Evolutionary conservation across 2,797 vertebrate species (phyloP), one percentile per base, ranked within the genome.

Genomic region (Anableps anableps): DNA sequence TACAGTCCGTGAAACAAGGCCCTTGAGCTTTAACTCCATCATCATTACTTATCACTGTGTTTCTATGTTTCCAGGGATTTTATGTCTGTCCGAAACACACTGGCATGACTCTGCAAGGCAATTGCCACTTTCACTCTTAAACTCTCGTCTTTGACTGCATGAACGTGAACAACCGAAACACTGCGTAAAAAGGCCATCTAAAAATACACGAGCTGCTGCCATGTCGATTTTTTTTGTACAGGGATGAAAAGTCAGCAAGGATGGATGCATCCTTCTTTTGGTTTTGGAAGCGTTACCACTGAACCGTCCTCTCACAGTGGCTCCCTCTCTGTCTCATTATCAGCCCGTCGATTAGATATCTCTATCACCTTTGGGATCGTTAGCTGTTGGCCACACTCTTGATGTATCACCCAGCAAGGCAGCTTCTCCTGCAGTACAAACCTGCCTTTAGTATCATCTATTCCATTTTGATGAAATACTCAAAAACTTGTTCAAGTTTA

Each of bases 311-410:
- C 88, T 86, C 81, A 68, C 78, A 58, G 87, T 88, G 51, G 36
- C 88, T 92, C 87, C 78, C 89, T 84, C 85, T 89, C 90, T 76
- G 86, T 90, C 91, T 91, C 91, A 86, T 93, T 91, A 95, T 92
- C 89, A 79, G 83, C 51, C 80, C 80, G 88, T 90, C 80, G 71
- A 93, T 94, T 90, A 48, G 88, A 92, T 87, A 87, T 92, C 90
- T 92, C 88, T 78, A 86, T 91, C 92, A 90, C 90, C 88, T 89
- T 77, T 85, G 85, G 90, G 88, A 91, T 90, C 80, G 76, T 92
- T 92, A 88, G 86, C 90, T 75, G 88, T 85, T 70, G 88, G 88
- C 88, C 80, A 77, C 51, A 81, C 83, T 72, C 85, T 83, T 43
- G 0, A 77, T 80, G 72, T 82, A 84, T 82, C 77, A 55, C 64